phyloP scores from a whole-genome alignment of 2,888 invertebrate species.

The Sussaba pulchella region DNA sequence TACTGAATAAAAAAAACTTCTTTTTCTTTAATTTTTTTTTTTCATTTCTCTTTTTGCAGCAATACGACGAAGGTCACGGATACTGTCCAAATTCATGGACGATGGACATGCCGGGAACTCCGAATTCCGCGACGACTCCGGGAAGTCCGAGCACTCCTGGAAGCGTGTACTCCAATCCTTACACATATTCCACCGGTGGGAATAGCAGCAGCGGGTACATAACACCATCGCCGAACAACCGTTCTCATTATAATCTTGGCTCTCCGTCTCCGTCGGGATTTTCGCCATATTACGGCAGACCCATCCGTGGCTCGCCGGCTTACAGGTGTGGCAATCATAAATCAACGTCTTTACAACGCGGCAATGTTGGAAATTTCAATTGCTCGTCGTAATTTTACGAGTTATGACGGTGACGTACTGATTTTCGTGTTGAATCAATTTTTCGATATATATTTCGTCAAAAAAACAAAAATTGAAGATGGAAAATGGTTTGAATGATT shows the following conservation, averaged over 20 bases:
- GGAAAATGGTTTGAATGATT: no score
- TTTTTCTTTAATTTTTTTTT: slow-evolving; percentile 13
- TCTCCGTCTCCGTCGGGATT: slow-evolving; percentile 75
- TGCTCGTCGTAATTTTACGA: not conserved
- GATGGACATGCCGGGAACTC: slow-evolving; percentile 78
- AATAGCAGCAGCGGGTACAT: slow-evolving; percentile 70
- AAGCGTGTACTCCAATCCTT: slow-evolving; percentile 79
- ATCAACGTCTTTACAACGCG: not conserved
- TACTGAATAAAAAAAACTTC: no score
- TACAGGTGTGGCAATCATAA: slow-evolving; percentile 73
- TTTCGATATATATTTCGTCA: no score
- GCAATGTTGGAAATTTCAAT: not conserved
- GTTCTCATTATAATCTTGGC: slow-evolving; percentile 68
- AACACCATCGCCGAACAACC: slow-evolving; percentile 73
- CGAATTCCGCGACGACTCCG: slow-evolving; percentile 78
- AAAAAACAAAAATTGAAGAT: no score
- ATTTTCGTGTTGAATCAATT: no score
- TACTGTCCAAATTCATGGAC: slow-evolving; percentile 70
- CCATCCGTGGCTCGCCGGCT: slow-evolving; percentile 81
- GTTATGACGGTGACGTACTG: not conserved
- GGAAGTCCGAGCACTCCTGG: slow-evolving; percentile 80
- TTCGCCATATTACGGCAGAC: slow-evolving; percentile 77
- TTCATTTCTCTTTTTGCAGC: slow-evolving; percentile 53
- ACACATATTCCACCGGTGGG: slow-evolving; percentile 74
- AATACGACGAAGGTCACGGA: slow-evolving; percentile 71